Percentiles rank a stretch among this genome's conserved stretches.
Evolutionary conservation across 1,140 invertebrate species (phyloP).

Genomic region (Aleiodes sp.): DNA sequence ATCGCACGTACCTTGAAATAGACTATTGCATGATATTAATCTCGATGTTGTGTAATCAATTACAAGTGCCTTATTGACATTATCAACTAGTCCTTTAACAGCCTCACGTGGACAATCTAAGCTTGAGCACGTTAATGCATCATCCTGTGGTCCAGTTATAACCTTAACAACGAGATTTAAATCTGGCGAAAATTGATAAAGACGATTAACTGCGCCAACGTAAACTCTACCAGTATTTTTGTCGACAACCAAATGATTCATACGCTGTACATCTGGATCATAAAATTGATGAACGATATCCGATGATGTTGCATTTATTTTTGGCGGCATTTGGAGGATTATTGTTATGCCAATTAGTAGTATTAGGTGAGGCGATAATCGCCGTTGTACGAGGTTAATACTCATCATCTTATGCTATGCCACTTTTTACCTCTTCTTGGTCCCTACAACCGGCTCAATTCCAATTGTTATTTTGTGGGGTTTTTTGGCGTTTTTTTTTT

Average conservation of each 20-base stretch:
- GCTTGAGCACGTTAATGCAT: slow-evolving; percentile 90
- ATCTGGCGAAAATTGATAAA: slow-evolving; percentile 92
- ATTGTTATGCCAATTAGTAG: slow-evolving; percentile 55
- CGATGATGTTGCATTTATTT: slow-evolving; percentile 56
- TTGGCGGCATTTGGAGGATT: slow-evolving; percentile 59
- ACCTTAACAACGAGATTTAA: slow-evolving; percentile 80
- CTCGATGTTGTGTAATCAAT: slow-evolving; percentile 91
- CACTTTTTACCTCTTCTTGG: not conserved
- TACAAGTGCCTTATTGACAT: slow-evolving; percentile 94
- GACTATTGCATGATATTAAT: slow-evolving; percentile 92
- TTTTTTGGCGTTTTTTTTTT: too few relatives aligned
- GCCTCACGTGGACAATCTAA: slow-evolving; percentile 80
- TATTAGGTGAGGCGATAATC: slow-evolving; percentile 28
- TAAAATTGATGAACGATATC: slow-evolving; percentile 74
- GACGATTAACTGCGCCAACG: slow-evolving; percentile 91
- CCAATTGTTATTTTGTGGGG: too few relatives aligned
- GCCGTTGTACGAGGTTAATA: slow-evolving; percentile 19
- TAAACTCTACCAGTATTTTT: slow-evolving; percentile 91
- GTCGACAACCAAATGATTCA: slow-evolving; percentile 91
- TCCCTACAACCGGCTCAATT: slow-evolving; percentile 41
- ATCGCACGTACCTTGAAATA: slow-evolving; percentile 91
- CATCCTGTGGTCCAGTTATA: slow-evolving; percentile 88
- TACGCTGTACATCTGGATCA: slow-evolving; percentile 70
- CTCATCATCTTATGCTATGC: slow-evolving; percentile 27
- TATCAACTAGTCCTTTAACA: slow-evolving; percentile 81